phyloP scores from a whole-genome alignment of 1,140 invertebrate species.

The Eumaeus atala region DNA sequence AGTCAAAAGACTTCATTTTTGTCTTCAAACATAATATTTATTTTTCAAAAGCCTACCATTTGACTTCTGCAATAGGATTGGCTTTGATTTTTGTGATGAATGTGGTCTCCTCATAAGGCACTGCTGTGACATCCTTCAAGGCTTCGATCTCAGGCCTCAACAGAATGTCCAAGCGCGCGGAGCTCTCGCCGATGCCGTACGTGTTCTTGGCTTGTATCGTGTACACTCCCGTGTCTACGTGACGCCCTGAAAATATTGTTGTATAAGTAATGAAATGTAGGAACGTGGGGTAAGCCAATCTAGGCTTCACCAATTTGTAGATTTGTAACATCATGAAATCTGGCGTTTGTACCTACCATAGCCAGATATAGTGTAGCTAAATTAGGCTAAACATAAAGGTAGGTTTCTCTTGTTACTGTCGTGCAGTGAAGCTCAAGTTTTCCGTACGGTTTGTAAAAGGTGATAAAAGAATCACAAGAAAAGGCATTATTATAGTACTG shows the following conservation, averaged over 20 bases:
- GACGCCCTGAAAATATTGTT: conserved; percentile 67
- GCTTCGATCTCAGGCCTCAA: conserved; percentile 84
- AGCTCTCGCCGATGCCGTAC: conserved; percentile 81
- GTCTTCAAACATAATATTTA: neutral
- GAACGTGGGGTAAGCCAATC: no score
- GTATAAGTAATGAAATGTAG: neutral
- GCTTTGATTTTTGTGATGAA: conserved; percentile 83
- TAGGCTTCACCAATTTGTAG: no score
- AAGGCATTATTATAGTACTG: no score
- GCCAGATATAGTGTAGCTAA: no score
- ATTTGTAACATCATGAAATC: no score
- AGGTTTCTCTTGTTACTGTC: no score
- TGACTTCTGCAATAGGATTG: conserved; percentile 85
- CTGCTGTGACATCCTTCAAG: conserved; percentile 81
- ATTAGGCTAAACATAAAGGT: no score
- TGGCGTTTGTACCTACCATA: no score
- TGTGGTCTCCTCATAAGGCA: conserved; percentile 81
- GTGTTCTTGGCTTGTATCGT: conserved; percentile 86
- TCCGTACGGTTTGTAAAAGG: no score
- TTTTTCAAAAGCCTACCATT: conserved; percentile 80
- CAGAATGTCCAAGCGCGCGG: conserved; percentile 82
- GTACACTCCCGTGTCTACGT: conserved; percentile 87
- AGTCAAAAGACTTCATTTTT: no score
- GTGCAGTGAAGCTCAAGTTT: no score
- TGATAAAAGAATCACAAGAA: no score